A percentile compares a stretch with the other conserved stretches of the same genome.
These are phyloP conservation scores for Lysandra bellargus DNA, from an alignment of 2,888 invertebrate genomes.

Conservation along the genomic window DNA sequence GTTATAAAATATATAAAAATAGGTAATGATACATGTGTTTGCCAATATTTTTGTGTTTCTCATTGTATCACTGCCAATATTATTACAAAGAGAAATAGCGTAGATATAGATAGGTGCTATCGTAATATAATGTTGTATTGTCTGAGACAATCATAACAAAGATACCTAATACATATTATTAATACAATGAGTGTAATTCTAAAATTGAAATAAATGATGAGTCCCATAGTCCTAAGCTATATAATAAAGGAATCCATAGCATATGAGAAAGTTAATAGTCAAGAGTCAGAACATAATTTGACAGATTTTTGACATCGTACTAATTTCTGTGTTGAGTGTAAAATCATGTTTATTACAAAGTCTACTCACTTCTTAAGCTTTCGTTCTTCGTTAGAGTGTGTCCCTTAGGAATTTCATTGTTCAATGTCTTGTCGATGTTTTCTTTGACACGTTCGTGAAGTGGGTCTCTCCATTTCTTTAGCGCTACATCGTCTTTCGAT, in stretches of 20 bases:
- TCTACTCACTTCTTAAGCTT: conserved; percentile 74
- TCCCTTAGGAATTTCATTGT: conserved; percentile 74
- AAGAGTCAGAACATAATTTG: not conserved
- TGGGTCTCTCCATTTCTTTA: conserved; percentile 78
- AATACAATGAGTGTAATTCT: not conserved
- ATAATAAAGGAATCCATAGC: not conserved
- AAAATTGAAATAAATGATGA: not conserved
- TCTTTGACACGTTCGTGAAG: conserved; percentile 76
- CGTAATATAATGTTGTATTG: not conserved
- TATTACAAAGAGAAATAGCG: conserved; percentile 1
- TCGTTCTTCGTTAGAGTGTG: conserved; percentile 77
- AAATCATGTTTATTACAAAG: not conserved
- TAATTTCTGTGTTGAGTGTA: too few relatives aligned
- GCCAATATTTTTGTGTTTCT: conserved; percentile 18
- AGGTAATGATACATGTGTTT: conserved; percentile 11
- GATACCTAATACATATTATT: not conserved
- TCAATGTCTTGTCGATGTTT: conserved; percentile 75
- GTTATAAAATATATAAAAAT: conserved; percentile 3
- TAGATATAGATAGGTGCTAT: not conserved
- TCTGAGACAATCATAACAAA: conserved; percentile 4
- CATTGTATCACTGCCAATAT: conserved; percentile 4
- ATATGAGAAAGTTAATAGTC: not conserved
- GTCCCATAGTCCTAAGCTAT: too few relatives aligned
- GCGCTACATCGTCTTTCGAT: conserved; percentile 70
- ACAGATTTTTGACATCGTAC: not conserved